Evolutionary conservation across 2,888 invertebrate species (phyloP), one percentile per base, ranked within the genome.

Genomic region (Xylophagus ater): DNA sequence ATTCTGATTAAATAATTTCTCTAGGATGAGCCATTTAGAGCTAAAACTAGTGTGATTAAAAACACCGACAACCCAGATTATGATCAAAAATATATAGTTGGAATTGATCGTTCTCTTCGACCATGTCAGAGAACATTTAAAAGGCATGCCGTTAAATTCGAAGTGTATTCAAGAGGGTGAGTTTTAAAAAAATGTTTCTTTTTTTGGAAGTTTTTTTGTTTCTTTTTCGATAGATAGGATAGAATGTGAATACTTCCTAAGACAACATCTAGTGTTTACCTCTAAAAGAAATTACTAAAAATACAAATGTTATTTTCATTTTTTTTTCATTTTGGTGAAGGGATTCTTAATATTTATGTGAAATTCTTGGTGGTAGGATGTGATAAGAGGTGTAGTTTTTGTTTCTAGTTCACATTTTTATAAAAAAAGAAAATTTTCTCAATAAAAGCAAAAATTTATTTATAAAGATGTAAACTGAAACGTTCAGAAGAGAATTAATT

Each of bases 111-210:
- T 28, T 74, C 74, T 45, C 75, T 82, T 2, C 70, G 92, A 38
- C 76, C 82, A 13, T 87, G 94, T 53, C 79, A 81, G 47, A 67
- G 96, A 34, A 74, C 87, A 20, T 85, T 97, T 59, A 94, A 93
- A 59, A 71, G 92, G 31, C 87, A 92, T 52, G 76, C 78, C 2
- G 67, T 96, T 46, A 97, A 97, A 59, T 76, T 90, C 39, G 93
- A 96, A 65, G 76, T 96, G 8, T 93, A 78, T 69, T 82, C 88
- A 1, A 84, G 85, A 70, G 93, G 94, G 93, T 93, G 67, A 76
- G 77, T 53, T 38, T 40, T 39, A 38, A 45, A 34, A 43, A 41
- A 42, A 44, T 35, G 44, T 47, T 42, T 40, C 29, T 46, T 24
- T 7, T 36, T 13, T 4, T 6, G 10, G 30, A 15, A 32, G 18